Evolutionary conservation across 2,797 vertebrate species (phyloP).

Genomic region (Pristis pectinata): DNA sequence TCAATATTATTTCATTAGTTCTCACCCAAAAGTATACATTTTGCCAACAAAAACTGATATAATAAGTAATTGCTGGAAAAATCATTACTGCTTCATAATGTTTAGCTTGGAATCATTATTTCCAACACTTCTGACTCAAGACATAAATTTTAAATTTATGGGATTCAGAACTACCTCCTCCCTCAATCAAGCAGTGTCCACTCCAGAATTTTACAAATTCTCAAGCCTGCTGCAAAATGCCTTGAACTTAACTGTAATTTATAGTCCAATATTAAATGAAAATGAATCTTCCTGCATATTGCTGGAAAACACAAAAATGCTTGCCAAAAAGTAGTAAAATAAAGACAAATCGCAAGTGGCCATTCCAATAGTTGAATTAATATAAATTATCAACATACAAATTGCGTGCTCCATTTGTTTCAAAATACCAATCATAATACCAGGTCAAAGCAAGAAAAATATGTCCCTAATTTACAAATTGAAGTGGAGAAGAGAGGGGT

Average conservation of each 20-base stretch:
- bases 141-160: not conserved
- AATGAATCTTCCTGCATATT: not conserved
- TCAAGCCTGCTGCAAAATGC: not conserved
- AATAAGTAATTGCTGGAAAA: slow-evolving; percentile 26
- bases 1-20: not conserved
- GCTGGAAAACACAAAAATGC: not conserved
- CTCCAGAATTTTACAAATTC: not conserved
- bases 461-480: not conserved
- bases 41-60: not conserved
- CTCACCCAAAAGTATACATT: not conserved
- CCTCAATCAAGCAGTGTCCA: not conserved
- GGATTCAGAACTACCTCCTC: not conserved
- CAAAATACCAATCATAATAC: not conserved
- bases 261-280: not conserved
- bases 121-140: slow-evolving; percentile 7
- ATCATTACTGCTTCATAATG: not conserved
- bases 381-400: slow-evolving; percentile 3
- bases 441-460: not conserved
- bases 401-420: not conserved
- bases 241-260: not conserved
- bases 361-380: no score
- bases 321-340: not conserved
- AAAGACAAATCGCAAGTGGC: not conserved
- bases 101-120: slow-evolving; percentile 13
- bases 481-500: not conserved